phyloP scores from a whole-genome alignment of 2,888 invertebrate species.

The Chaetogeoica ovagalla region DNA sequence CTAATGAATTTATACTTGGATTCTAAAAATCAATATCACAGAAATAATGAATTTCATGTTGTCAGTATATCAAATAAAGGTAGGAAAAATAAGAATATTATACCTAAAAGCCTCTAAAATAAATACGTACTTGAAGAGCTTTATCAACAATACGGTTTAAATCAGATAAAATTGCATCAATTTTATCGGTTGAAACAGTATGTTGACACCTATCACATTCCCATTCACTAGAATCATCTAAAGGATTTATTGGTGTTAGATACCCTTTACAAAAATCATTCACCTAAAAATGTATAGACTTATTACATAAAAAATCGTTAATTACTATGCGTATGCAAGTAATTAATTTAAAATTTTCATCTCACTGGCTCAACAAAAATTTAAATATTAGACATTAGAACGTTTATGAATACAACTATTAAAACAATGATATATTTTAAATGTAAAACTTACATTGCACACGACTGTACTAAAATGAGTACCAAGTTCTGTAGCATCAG shows the following conservation, averaged over 20 bases:
- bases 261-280: conserved; percentile 61
- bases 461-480: conserved; percentile 73
- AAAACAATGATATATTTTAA: not conserved
- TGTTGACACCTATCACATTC: conserved; percentile 72
- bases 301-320: not conserved
- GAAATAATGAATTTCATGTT: conserved; percentile 1
- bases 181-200: conserved; percentile 68
- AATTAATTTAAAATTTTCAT: not conserved
- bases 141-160: conserved; percentile 78
- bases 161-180: conserved; percentile 69
- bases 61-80: too few species aligned
- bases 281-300: conserved; percentile 1
- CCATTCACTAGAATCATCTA: conserved; percentile 76
- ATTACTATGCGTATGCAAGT: too few species aligned
- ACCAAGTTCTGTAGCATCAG: conserved; percentile 78
- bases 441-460: conserved; percentile 62
- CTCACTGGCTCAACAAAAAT: not conserved
- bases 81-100: too few species aligned
- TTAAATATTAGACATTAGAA: not conserved
- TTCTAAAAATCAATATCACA: conserved; percentile 44
- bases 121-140: conserved; percentile 58
- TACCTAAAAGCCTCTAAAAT: too few species aligned
- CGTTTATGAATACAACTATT: not conserved
- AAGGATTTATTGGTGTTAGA: conserved; percentile 72
- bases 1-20: conserved; percentile 60